phyloP scores from a whole-genome alignment of 2,113 vertebrate species.

The Tetrax tetrax region DNA sequence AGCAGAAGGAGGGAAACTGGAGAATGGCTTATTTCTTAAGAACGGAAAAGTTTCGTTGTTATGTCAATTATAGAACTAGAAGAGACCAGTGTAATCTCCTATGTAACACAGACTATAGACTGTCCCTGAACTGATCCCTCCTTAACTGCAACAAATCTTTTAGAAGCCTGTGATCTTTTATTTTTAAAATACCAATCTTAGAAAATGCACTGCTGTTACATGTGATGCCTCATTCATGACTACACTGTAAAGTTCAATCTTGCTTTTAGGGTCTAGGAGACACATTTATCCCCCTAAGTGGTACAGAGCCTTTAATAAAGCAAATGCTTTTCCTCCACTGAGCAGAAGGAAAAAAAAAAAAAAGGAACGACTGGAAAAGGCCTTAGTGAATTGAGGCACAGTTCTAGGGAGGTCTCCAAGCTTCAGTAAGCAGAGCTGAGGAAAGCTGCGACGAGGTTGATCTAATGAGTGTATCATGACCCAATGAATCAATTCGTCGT shows the following conservation, averaged over 20 bases:
- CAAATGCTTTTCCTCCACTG: constrained; percentile 35
- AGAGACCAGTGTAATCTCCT: background rate
- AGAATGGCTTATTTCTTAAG: background rate
- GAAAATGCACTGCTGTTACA: constrained; percentile 5
- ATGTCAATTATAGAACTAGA: background rate
- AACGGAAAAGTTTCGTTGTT: background rate
- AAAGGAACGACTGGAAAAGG: constrained; percentile 44
- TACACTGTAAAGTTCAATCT: constrained; percentile 35
- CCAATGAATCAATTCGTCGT: constrained; percentile 39
- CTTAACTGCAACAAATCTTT: constrained; percentile 8
- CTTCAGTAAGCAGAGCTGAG: constrained; percentile 56
- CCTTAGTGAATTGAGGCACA: constrained; percentile 15
- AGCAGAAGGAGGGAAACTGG: background rate
- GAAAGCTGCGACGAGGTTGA: constrained; percentile 48
- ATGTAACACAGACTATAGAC: background rate
- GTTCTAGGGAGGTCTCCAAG: constrained; percentile 59
- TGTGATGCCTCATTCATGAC: constrained; percentile 33
- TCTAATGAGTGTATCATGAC: constrained; percentile 69
- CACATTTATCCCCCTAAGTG: constrained; percentile 34
- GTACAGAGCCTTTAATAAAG: constrained; percentile 34
- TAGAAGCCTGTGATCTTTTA: constrained; percentile 1
- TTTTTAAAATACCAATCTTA: background rate
- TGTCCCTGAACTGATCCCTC: background rate
- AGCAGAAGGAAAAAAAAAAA: constrained; percentile 40
- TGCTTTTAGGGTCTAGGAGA: constrained; percentile 33